These are phyloP conservation scores for Caenorhabditis zanzibari DNA, from an alignment of 2,888 invertebrate species.

Conservation along the genomic window DNA sequence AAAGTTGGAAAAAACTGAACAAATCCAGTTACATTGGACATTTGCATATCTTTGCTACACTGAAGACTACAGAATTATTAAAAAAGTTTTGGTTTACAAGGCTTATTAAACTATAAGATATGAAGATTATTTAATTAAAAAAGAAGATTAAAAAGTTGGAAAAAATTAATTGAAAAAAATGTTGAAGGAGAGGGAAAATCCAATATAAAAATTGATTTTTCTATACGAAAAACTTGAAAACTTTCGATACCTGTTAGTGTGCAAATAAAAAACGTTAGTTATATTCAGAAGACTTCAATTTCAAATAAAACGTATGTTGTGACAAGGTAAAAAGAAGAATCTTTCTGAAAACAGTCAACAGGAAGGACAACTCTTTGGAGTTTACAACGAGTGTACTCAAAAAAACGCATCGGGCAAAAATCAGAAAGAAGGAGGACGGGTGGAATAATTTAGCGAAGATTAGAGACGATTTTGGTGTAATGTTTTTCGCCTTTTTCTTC, in stretches of 20 bases:
- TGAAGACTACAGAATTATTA: background rate
- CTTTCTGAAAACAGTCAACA: constrained; percentile 28
- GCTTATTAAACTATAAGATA: background rate
- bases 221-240: too few species aligned
- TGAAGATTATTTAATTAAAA: too few species aligned
- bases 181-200: too few species aligned
- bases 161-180: too few species aligned
- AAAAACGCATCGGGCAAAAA: background rate
- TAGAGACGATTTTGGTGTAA: constrained; percentile 16
- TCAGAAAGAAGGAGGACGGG: background rate
- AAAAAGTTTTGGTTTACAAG: background rate
- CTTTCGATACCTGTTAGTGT: too few species aligned
- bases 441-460: constrained; percentile 34
- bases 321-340: background rate
- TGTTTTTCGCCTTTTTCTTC: background rate
- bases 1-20: too few species aligned
- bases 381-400: constrained; percentile 6
- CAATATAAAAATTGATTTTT: too few species aligned
- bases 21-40: too few species aligned
- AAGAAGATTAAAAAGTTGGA: too few species aligned
- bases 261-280: background rate
- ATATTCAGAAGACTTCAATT: background rate
- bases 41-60: background rate
- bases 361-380: constrained; percentile 25
- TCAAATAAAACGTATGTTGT: constrained; percentile 24